Conservation (phyloP, 1,140 invertebrate species). For the Ips nitidus region DNA sequence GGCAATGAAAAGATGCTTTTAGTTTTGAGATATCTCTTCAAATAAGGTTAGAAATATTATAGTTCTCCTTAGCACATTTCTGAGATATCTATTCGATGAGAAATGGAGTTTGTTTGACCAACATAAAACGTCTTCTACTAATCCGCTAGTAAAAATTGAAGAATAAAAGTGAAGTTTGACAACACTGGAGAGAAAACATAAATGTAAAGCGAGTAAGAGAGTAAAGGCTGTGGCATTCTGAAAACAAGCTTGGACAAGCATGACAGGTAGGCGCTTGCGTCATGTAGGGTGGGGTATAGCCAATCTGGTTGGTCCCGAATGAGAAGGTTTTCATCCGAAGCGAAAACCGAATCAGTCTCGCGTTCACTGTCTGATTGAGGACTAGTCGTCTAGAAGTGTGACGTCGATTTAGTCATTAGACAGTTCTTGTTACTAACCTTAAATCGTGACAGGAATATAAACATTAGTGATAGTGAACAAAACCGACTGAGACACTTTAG, state of each 20-base stretch:
- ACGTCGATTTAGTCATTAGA: conserved; percentile 22
- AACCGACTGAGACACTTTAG: not conserved
- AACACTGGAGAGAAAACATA: no score
- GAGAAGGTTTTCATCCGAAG: conserved; percentile 27
- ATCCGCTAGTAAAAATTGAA: no score
- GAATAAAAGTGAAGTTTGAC: no score
- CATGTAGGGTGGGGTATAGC: conserved; percentile 31
- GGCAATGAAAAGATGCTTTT: no score
- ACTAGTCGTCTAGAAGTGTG: conserved; percentile 9
- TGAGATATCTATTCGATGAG: no score
- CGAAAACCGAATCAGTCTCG: conserved; percentile 20
- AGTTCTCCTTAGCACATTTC: no score
- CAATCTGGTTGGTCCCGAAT: conserved; percentile 24
- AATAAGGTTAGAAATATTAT: no score
- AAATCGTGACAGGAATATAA: conserved; percentile 23
- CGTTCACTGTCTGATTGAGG: conserved; percentile 23
- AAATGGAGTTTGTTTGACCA: no score
- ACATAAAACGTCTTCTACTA: no score
- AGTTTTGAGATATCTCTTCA: no score
- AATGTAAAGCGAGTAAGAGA: no score
- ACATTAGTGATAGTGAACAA: conserved; percentile 8
- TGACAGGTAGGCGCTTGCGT: conserved; percentile 35
- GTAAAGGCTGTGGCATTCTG: not conserved
- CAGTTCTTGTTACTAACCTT: conserved; percentile 29
- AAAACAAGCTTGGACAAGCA: conserved; percentile 5